Evolutionary conservation across 2,113 vertebrate species (phyloP).

Genomic region (Corythoichthys haematopterus): DNA sequence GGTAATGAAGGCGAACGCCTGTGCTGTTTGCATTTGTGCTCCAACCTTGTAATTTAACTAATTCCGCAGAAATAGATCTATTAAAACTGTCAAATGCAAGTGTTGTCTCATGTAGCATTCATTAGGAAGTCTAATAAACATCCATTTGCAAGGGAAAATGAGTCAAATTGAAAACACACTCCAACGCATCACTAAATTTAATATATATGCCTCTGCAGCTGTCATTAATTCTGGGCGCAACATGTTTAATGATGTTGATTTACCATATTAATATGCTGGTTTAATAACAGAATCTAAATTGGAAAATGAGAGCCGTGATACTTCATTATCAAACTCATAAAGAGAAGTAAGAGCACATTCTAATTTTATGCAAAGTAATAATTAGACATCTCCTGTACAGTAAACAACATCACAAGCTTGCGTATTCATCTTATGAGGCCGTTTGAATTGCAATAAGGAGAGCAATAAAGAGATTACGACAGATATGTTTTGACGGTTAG

Average conservation of each 20-base stretch:
- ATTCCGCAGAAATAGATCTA: constrained; percentile 3
- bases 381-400: constrained; percentile 29
- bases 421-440: constrained; percentile 22
- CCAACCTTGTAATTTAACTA: constrained; percentile 12
- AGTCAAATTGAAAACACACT: constrained; percentile 36
- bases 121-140: constrained; percentile 21
- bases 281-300: constrained; percentile 42
- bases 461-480: background rate
- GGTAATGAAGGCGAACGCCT: background rate
- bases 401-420: constrained; percentile 31
- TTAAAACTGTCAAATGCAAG: constrained; percentile 17
- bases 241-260: constrained; percentile 41
- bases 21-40: constrained; percentile 5
- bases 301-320: constrained; percentile 30
- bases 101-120: constrained; percentile 9
- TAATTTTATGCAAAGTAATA: constrained; percentile 29
- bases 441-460: constrained; percentile 13
- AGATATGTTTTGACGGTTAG: background rate
- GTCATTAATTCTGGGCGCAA: constrained; percentile 44
- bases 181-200: constrained; percentile 41
- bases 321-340: constrained; percentile 38
- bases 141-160: constrained; percentile 39
- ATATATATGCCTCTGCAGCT: constrained; percentile 33
- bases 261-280: constrained; percentile 26
- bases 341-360: constrained; percentile 15